Base-by-base conservation (phyloP, 2,888 invertebrate genomes). In the Iselma pallidipennis region DNA sequence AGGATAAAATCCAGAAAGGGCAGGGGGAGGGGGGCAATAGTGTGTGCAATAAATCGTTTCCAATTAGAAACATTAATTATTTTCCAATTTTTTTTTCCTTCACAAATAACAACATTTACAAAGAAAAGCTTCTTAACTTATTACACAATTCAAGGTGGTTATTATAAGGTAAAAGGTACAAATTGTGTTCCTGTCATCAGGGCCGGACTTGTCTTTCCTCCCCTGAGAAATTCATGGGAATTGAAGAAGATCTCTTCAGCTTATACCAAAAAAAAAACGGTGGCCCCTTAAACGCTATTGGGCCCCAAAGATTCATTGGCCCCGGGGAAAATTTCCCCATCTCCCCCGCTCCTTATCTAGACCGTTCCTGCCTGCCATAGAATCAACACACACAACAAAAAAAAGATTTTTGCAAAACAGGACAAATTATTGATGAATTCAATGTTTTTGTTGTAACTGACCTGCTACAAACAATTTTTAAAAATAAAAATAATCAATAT, bases 381-480 rank as follows among this genome's bases (percentile, higher is more conserved):
- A n/a, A n/a, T n/a, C n/a, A n/a, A n/a, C n/a, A n/a, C n/a, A n/a
- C n/a, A n/a, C n/a, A n/a, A n/a, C n/a, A n/a, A n/a, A n/a, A n/a
- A n/a, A n/a, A n/a, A n/a, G n/a, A n/a, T n/a, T n/a, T n/a, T n/a
- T n/a, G n/a, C n/a, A n/a, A n/a, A n/a, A n/a, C n/a, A n/a, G n/a
- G n/a, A n/a, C n/a, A n/a, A n/a, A n/a, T n/a, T n/a, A n/a, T 49
- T 3, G 10, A 49, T 12, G 12, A 10, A 26, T 21, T 57, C 57
- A 53, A 25, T 59, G n/a, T 54, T 66, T 65, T 68, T 63, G 59
- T 66, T 62, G 66, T 68, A 63, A 68, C 68, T 68, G 68, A 68
- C 68, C 68, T 68, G 64, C 63, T 58, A 60, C 66, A 66, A 59
- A 55, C 59, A n/a, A 61, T 57, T 57, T 63, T 59, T 66, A 60